A percentile compares a stretch with the other conserved stretches of the same genome.
These are phyloP conservation scores for Stichopus horrens DNA, from an alignment of 53 echinoderm and acorn worm species.

Conservation along the genomic window DNA sequence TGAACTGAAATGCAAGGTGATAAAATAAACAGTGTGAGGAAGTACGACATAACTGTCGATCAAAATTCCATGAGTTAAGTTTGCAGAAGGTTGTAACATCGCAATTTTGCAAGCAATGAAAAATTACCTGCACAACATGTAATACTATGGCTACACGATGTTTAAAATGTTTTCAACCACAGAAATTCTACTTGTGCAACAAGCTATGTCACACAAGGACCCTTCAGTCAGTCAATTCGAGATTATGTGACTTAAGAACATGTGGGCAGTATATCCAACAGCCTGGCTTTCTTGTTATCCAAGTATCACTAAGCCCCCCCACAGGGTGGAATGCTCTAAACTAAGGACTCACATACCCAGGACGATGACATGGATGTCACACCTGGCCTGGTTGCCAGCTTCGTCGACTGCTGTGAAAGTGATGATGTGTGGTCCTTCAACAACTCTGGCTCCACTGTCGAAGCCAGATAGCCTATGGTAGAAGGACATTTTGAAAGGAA, in stretches of 20 bases:
- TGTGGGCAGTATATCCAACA: neutral
- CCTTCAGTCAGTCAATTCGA: too few relatives aligned
- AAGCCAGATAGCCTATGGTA: neutral
- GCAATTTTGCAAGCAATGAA: neutral
- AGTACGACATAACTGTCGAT: too few relatives aligned
- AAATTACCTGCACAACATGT: neutral
- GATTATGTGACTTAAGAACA: too few relatives aligned
- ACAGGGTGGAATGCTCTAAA: neutral
- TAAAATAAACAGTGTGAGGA: too few relatives aligned
- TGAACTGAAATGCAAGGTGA: conserved; percentile 44
- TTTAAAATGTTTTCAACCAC: too few relatives aligned
- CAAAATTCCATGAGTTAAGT: too few relatives aligned
- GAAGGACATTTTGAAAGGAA: too few relatives aligned
- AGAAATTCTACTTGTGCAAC: too few relatives aligned
- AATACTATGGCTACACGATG: too few relatives aligned
- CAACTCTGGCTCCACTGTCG: conserved; percentile 24
- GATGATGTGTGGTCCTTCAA: conserved; percentile 57
- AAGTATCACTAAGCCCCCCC: neutral
- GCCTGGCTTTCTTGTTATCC: neutral
- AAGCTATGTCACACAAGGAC: neutral
- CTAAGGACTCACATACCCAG: conserved; percentile 46
- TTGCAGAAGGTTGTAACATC: neutral
- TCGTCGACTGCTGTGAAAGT: conserved; percentile 62
- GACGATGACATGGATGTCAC: conserved; percentile 63
- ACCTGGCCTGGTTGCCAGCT: conserved; percentile 52